Base-by-base conservation (phyloP, 2,113 vertebrate species). In the Notothenia rossii region DNA sequence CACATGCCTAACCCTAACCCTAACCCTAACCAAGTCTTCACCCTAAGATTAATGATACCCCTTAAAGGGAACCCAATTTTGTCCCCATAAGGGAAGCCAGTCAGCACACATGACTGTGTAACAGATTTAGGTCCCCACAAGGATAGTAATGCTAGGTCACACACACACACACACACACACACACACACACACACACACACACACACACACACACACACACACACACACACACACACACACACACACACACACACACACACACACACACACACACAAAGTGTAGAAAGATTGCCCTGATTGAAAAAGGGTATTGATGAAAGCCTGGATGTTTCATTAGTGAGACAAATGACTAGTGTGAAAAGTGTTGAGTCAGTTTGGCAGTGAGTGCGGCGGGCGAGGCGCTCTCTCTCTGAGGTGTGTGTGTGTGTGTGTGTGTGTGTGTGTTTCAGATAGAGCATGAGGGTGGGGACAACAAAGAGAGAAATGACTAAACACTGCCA, bases 301-400 rank as follows among this genome's bases (percentile, higher is more conserved):
- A 29, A 48, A 75, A 63, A 89, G 64, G 59, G 65, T 76, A 79
- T 71, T 64, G 84, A 86, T 81, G 40, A 73, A 60, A 40, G 56
- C 43, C 20, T 15, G 25, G n/a, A 11, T 13, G 49, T 67, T 89
- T 86, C 56, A 79, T 82, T 78, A 81, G 71, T 48, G 73, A 79
- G 79, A 82, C 49, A 83, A 87, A 83, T 70, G 33, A 72, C 79
- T 72, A 79, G 72, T 67, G 71, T 48, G 54, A 83, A 78, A 79
- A 79, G 72, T 79, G 83, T 83, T 51, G 77, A 88, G 83, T 88
- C 79, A 82, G 79, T 86, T 84, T 85, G 80, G 82, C 72, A 81
- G n/a, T 3, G 36, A 45, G 20, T 18, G 49, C 3, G 20, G 53
- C n/a, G 5, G 73, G 63, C 58, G 58, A 49, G 69, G 58, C 54